Evolutionary conservation across 2,113 vertebrate genomes (phyloP).

Genomic region (Perca schrenkii): DNA sequence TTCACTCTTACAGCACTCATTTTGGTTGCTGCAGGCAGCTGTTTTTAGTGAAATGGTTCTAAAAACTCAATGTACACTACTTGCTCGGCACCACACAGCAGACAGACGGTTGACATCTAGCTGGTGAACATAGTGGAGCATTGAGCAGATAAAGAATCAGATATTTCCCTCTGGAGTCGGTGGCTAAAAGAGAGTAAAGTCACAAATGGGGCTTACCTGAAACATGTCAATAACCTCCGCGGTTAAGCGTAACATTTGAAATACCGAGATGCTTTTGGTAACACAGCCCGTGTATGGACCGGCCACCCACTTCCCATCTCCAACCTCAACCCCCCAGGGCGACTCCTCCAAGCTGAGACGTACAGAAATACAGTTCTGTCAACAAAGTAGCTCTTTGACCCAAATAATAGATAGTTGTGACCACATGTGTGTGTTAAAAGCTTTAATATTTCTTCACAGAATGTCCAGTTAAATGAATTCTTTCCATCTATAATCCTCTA

Average conservation of each 20-base stretch:
- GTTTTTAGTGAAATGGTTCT: neutral
- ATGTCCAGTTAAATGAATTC: conserved; percentile 30
- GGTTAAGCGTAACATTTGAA: conserved; percentile 24
- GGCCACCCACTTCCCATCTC: conserved; percentile 48
- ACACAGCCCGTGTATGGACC: conserved; percentile 63
- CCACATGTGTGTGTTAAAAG: conserved; percentile 58
- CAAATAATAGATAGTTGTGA: conserved; percentile 22
- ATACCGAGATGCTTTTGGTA: conserved; percentile 65
- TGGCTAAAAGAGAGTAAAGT: conserved; percentile 22
- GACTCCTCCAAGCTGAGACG: conserved; percentile 66
- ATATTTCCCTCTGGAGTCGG: neutral
- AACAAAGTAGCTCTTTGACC: conserved; percentile 36
- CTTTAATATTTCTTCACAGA: conserved; percentile 55
- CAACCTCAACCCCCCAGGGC: conserved; percentile 46
- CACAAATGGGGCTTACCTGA: conserved; percentile 23
- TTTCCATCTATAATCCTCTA: conserved; percentile 24
- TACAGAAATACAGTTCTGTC: conserved; percentile 56
- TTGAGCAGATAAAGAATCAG: neutral
- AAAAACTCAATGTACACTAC: neutral
- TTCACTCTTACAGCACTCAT: neutral
- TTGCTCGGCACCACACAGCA: neutral
- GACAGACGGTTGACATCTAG: neutral
- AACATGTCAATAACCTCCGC: conserved; percentile 38
- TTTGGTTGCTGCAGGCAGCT: neutral
- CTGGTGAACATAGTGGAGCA: neutral